Evolutionary conservation across 2,113 vertebrate species (phyloP), one percentile per base, ranked within the genome.

Genomic region (Dasypus novemcinctus): DNA sequence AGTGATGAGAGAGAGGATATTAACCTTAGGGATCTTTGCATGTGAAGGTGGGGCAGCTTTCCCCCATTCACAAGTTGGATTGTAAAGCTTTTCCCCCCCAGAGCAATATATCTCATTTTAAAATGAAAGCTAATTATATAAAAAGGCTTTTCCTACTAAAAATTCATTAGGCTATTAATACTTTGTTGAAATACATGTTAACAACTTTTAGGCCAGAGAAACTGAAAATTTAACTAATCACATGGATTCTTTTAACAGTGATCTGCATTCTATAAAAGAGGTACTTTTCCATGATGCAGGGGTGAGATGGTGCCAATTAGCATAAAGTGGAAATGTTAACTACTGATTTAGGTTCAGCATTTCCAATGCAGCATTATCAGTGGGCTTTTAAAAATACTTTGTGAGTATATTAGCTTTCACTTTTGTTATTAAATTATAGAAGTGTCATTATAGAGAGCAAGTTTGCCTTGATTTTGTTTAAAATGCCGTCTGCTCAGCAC

Each of bases 401-500:
- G 64, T 89, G 76, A 74, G 94, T 75, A 90, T 38, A 61, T 87
- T 87, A 76, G 96, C 97, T 96, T 97, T 76, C 92, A 93, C 91
- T 92, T 95, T 82, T 85, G 75, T 96, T 96, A 92, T 84, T 93
- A 89, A 87, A 82, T 98, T 93, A 97, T 54, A 97, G 95, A 5
- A 8, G 95, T 85, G 95, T 95, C 97, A 97, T 96, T 93, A 96
- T 95, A 87, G 88, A 96, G 95, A 97, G 96, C 96, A 97, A 97
- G 96, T 93, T 88, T 95, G 89, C 97, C 98, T 98, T 98, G 98
- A 97, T 97, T 96, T 98, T 97, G 97, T 98, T 97, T 96, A 91
- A 97, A 96, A 97, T 97, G 93, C 98, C 97, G 97, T 98, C 96
- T 97, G 97, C 97, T 98, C 92, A 97, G 97, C 96, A 97, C 95